These are phyloP conservation scores for Sarcophaga carnaria DNA, from an alignment of 2,888 invertebrate genomes.

Conservation along the genomic window DNA sequence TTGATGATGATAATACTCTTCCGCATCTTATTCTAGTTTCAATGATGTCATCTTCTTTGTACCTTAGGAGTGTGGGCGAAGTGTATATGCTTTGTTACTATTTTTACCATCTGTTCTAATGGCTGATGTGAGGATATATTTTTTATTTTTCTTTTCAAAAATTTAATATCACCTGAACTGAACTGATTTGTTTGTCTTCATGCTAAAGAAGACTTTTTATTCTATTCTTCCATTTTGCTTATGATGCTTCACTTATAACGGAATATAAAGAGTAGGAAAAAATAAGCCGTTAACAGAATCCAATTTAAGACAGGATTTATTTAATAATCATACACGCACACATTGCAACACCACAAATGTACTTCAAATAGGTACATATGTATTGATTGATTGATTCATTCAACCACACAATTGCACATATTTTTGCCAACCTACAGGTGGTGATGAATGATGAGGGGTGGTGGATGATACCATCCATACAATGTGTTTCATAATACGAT, in stretches of 20 bases:
- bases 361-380: background rate
- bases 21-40: background rate
- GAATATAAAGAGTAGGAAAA: background rate
- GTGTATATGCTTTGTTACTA: background rate
- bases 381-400: conserved; percentile 10
- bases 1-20: conserved; percentile 55
- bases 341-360: background rate
- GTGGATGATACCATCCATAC: background rate
- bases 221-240: conserved; percentile 18
- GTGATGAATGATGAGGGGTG: conserved; percentile 14
- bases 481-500: conserved; percentile 41
- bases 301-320: conserved; percentile 57
- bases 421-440: background rate
- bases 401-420: conserved; percentile 15
- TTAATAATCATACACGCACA: conserved; percentile 28
- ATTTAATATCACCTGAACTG: conserved; percentile 65
- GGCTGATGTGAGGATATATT: background rate
- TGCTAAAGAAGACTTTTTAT: conserved; percentile 31
- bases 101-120: conserved; percentile 41
- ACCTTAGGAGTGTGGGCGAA: too few species aligned
- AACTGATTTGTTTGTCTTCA: conserved; percentile 56
- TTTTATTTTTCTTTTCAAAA: conserved; percentile 22
- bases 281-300: conserved; percentile 58
- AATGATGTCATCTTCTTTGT: conserved; percentile 38
- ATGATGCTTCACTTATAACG: conserved; percentile 12